phyloP scores from a whole-genome alignment of 2,888 invertebrate genomes.

The Cylindroiulus punctatus region DNA sequence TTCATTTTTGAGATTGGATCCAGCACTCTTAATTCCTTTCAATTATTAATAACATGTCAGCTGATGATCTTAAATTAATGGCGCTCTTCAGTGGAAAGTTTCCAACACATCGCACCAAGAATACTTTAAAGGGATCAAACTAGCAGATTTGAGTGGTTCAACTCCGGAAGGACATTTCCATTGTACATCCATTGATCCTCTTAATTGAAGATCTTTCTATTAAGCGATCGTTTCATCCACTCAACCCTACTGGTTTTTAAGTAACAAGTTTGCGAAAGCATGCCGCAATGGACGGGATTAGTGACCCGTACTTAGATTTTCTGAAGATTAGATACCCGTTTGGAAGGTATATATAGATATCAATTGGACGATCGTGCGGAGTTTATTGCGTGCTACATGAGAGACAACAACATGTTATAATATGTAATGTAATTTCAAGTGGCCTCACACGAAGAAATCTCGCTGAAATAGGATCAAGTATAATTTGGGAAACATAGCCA shows the following conservation, averaged over 20 bases:
- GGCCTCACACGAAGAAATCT: not conserved
- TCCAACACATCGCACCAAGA: slow-evolving; percentile 7
- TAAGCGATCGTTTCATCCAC: slow-evolving; percentile 24
- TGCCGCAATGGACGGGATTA: slow-evolving; percentile 27
- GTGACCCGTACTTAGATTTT: slow-evolving; percentile 29
- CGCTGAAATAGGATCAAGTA: not conserved
- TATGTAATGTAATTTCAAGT: not conserved
- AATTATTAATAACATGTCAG: not conserved
- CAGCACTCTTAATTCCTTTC: not conserved
- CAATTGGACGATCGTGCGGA: not conserved
- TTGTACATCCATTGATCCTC: slow-evolving; percentile 24
- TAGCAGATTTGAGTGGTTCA: not conserved
- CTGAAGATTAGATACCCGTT: not conserved
- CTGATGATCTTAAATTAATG: not conserved
- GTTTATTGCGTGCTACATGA: not conserved
- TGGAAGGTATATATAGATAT: no score
- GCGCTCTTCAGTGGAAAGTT: not conserved
- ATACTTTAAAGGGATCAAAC: slow-evolving; percentile 48
- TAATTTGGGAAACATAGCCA: slow-evolving; percentile 12
- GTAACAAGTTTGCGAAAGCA: slow-evolving; percentile 48
- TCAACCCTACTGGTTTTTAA: slow-evolving; percentile 31
- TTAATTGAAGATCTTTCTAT: slow-evolving; percentile 49
- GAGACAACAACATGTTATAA: not conserved
- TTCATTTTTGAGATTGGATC: no score
- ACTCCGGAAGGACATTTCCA: not conserved